Evolutionary conservation across 2,888 invertebrate species (phyloP).

Genomic region (Nasonia oneida): DNA sequence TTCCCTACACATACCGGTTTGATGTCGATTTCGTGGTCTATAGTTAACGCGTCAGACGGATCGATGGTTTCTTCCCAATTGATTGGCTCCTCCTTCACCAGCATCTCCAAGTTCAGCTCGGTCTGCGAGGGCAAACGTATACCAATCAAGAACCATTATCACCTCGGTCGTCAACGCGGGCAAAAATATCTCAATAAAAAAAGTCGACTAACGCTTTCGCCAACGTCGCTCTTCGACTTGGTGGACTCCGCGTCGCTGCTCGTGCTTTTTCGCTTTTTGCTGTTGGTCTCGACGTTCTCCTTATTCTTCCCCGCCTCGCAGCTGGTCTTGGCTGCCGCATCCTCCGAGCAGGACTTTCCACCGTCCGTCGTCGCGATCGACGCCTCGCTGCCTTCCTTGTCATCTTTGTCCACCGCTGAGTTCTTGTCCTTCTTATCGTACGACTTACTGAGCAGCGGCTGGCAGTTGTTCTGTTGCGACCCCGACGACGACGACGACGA

Average conservation of each 20-base stretch:
- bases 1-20: conserved; percentile 81
- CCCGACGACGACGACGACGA: conserved; percentile 43
- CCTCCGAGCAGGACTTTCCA: conserved; percentile 66
- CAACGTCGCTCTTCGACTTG: conserved; percentile 75
- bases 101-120: conserved; percentile 75
- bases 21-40: conserved; percentile 85
- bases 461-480: conserved; percentile 60
- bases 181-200: conserved; percentile 21
- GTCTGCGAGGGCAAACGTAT: conserved; percentile 65
- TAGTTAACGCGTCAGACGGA: conserved; percentile 84
- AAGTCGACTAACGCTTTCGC: conserved; percentile 58
- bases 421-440: conserved; percentile 53
- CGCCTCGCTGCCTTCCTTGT: conserved; percentile 43
- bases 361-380: conserved; percentile 1
- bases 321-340: conserved; percentile 68
- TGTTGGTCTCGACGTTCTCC: conserved; percentile 73
- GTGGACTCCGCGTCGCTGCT: conserved; percentile 74
- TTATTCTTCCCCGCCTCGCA: conserved; percentile 74
- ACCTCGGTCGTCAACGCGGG: not conserved
- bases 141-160: not conserved
- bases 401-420: not conserved
- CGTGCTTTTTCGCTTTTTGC: conserved; percentile 72
- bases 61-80: conserved; percentile 88
- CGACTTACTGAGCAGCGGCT: conserved; percentile 36
- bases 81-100: conserved; percentile 84